phyloP scores from a whole-genome alignment of 2,113 vertebrate genomes.

The Chloebia gouldiae region DNA sequence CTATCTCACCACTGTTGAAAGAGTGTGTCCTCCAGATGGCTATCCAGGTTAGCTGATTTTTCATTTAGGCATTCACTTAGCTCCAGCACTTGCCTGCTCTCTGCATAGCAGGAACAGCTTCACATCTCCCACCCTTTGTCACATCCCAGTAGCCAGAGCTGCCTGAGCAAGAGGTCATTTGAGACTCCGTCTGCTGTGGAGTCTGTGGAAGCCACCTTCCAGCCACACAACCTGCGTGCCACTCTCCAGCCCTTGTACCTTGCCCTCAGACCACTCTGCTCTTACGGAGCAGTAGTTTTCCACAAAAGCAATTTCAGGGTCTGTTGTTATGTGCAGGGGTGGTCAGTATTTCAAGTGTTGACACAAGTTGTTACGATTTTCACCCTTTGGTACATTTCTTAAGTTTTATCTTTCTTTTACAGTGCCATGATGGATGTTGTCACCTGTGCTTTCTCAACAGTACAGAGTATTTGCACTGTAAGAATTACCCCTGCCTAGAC shows the following conservation, averaged over 20 bases:
- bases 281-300: neutral
- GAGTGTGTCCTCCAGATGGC: neutral
- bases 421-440: neutral
- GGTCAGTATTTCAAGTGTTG: neutral
- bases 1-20: neutral
- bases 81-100: neutral
- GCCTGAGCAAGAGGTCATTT: neutral
- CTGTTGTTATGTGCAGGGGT: neutral
- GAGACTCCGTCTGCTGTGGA: neutral
- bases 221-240: rapidly evolving
- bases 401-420: neutral
- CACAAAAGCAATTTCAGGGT: neutral
- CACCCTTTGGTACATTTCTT: neutral
- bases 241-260: neutral
- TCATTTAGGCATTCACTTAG: no score
- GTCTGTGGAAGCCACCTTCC: neutral
- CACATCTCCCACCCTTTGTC: rapidly evolving
- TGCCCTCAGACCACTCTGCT: neutral
- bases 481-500: neutral
- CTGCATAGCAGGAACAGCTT: neutral
- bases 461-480: neutral
- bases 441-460: neutral
- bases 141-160: neutral
- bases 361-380: neutral
- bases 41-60: neutral